Percentiles rank a stretch among this genome's conserved stretches.
Conservation (phyloP, 2,888 invertebrate species). For the Nomada lathburiana region DNA sequence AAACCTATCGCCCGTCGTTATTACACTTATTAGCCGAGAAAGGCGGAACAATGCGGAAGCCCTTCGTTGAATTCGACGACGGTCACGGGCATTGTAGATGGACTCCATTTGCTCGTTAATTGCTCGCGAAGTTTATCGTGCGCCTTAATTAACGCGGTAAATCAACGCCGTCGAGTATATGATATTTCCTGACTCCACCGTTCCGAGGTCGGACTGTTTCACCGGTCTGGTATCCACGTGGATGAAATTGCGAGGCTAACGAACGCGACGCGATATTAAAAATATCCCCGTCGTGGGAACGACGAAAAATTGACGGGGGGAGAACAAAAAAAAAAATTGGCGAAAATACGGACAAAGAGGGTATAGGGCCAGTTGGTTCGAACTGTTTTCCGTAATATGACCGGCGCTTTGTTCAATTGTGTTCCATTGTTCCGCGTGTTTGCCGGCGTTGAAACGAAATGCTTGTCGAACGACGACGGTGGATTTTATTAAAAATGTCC, state of each 20-base stretch:
- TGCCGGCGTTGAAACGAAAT: constrained; percentile 37
- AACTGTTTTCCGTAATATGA: constrained; percentile 44
- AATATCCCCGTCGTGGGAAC: constrained; percentile 8
- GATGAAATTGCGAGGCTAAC: constrained; percentile 24
- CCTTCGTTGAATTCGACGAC: constrained; percentile 68
- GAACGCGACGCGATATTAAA: constrained; percentile 38
- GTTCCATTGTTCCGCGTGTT: constrained; percentile 47
- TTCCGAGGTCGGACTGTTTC: constrained; percentile 4
- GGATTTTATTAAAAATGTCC: constrained; percentile 59
- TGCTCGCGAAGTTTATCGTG: constrained; percentile 72
- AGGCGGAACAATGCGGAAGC: constrained; percentile 59
- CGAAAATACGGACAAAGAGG: neutral
- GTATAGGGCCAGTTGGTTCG: neutral
- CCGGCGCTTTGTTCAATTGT: constrained; percentile 53
- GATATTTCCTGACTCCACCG: constrained; percentile 38
- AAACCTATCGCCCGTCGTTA: constrained; percentile 53
- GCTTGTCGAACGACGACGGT: constrained; percentile 14
- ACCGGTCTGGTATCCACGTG: neutral
- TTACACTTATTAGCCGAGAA: constrained; percentile 61
- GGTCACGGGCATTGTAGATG: constrained; percentile 59
- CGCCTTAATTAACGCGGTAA: constrained; percentile 62
- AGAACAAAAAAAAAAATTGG: neutral
- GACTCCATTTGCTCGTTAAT: constrained; percentile 66
- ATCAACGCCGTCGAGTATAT: constrained; percentile 36
- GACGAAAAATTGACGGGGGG: neutral